These are phyloP conservation scores for Papilio aristodemus DNA, from an alignment of 1,140 invertebrate genomes.

Conservation along the genomic window DNA sequence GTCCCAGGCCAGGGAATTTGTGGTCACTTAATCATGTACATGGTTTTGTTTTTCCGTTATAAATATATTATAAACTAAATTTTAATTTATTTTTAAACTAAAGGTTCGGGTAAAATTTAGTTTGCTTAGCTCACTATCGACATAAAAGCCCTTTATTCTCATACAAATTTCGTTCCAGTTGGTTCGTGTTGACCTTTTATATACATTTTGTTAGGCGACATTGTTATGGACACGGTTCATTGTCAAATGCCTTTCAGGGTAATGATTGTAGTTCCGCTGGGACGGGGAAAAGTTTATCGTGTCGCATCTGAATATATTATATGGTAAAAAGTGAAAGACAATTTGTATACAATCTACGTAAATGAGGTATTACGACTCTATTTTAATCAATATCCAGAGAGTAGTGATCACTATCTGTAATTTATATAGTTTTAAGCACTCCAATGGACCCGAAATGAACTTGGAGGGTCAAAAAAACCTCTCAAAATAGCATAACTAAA, in stretches of 20 bases:
- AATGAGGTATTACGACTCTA: no score
- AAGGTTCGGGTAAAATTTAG: background rate
- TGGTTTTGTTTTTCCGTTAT: background rate
- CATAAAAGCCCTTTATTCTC: background rate
- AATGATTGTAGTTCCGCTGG: slow-evolving; percentile 7
- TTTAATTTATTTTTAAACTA: no score
- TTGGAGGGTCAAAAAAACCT: no score
- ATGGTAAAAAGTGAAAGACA: background rate
- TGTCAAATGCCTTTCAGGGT: slow-evolving; percentile 23
- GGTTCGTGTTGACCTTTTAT: slow-evolving; percentile 10
- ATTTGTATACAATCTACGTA: no score
- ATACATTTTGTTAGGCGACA: slow-evolving; percentile 21
- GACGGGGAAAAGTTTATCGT: slow-evolving; percentile 7
- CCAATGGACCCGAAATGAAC: no score
- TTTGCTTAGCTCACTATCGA: background rate
- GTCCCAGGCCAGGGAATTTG: no score
- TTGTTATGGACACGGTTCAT: slow-evolving; percentile 26
- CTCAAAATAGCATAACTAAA: no score
- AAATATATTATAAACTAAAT: background rate
- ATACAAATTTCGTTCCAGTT: slow-evolving; percentile 2
- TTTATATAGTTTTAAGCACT: no score
- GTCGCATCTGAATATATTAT: background rate
- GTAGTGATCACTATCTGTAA: no score
- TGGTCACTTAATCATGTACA: no score
- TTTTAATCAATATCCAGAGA: no score